Conservation (phyloP, 2,113 vertebrate species). For the Cervus canadensis region DNA sequence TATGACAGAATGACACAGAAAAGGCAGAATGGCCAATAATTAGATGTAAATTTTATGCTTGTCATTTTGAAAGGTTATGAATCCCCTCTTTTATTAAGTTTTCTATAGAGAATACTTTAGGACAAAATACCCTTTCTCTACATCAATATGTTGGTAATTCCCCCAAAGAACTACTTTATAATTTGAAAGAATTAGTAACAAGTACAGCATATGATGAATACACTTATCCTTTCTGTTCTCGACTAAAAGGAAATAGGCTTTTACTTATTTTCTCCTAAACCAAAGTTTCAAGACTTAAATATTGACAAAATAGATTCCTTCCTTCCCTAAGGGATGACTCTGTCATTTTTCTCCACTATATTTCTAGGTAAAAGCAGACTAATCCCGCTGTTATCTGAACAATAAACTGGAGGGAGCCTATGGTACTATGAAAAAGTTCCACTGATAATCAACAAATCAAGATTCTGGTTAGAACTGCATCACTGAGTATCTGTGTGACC, state of each 20-base stretch:
- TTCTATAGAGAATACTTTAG: constrained; percentile 34
- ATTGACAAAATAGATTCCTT: neutral
- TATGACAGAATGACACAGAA: constrained; percentile 42
- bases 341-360: neutral
- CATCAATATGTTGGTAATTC: neutral
- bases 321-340: neutral
- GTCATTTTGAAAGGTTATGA: constrained; percentile 54
- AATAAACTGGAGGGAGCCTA: neutral
- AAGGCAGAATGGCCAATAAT: constrained; percentile 50
- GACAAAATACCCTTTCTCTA: constrained; percentile 7
- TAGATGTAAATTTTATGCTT: constrained; percentile 48
- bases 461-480: neutral
- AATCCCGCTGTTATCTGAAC: neutral
- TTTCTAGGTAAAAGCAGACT: neutral
- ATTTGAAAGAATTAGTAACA: constrained; percentile 45
- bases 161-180: neutral
- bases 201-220: neutral
- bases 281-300: neutral
- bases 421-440: neutral
- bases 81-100: constrained; percentile 25
- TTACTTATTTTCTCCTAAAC: neutral
- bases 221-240: neutral
- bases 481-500: too few species aligned
- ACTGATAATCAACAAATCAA: neutral
- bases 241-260: neutral